A percentile compares a stretch with the other conserved stretches of the same genome.
These are phyloP conservation scores for Falco columbarius DNA, from an alignment of 2,797 vertebrate species.

Conservation along the genomic window DNA sequence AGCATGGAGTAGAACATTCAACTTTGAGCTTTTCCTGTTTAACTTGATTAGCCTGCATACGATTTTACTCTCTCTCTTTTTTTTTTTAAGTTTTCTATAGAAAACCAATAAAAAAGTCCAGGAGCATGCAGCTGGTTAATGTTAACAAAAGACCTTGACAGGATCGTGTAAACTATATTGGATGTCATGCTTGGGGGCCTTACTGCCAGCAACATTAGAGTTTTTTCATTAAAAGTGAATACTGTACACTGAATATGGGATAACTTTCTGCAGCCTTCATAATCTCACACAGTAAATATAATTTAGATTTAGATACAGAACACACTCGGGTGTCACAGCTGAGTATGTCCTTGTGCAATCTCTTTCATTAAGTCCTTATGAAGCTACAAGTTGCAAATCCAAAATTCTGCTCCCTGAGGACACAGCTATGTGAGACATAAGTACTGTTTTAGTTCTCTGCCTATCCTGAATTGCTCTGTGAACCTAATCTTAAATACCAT, in stretches of 20 bases:
- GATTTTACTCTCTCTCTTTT: not conserved
- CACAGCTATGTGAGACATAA: constrained; percentile 79
- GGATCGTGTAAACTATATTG: constrained; percentile 81
- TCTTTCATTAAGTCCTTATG: constrained; percentile 80
- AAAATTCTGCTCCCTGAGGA: constrained; percentile 86
- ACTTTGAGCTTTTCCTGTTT: constrained; percentile 73
- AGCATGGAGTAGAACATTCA: constrained; percentile 79
- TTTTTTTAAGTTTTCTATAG: constrained; percentile 60
- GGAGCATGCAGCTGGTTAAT: constrained; percentile 81
- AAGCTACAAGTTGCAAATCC: constrained; percentile 83
- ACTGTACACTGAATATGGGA: constrained; percentile 80
- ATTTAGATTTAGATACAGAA: constrained; percentile 77
- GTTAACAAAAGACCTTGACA: constrained; percentile 82
- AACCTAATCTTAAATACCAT: constrained; percentile 85
- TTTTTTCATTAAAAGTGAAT: constrained; percentile 76
- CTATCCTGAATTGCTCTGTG: constrained; percentile 81
- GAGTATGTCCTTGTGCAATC: constrained; percentile 78
- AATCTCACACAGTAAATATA: constrained; percentile 75
- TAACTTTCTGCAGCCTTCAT: constrained; percentile 81
- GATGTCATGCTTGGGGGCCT: constrained; percentile 80
- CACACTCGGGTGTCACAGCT: constrained; percentile 73
- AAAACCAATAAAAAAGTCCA: constrained; percentile 76
- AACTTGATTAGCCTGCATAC: constrained; percentile 72
- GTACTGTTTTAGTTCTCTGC: constrained; percentile 78
- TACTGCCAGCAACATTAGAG: constrained; percentile 80